phyloP scores from a whole-genome alignment of 2,113 vertebrate species.

The Vulpes lagopus region DNA sequence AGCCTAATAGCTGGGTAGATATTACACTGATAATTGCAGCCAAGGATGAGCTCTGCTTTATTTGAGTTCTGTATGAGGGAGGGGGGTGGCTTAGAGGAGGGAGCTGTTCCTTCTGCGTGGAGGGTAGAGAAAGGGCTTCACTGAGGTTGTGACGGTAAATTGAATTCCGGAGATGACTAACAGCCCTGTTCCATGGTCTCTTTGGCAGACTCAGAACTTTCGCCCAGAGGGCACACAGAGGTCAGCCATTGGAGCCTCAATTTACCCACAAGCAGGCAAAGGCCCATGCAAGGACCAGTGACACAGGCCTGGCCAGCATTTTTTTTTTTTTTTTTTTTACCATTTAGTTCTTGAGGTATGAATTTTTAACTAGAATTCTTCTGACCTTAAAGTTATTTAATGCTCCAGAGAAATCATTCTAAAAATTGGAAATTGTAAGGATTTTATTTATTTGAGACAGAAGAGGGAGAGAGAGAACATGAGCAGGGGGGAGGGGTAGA shows the following conservation, averaged over 20 bases:
- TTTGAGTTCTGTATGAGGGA: neutral
- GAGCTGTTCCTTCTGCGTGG: neutral
- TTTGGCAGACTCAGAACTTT: neutral
- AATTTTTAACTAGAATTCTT: neutral
- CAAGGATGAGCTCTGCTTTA: neutral
- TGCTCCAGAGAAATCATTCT: slow-evolving; percentile 6
- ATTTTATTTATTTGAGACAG: too few species aligned
- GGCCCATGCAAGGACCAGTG: accelerated
- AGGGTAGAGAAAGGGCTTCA: neutral
- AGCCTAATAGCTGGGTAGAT: neutral
- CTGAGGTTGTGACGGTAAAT: neutral
- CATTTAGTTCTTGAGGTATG: neutral
- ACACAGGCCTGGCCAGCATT: neutral
- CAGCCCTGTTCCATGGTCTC: neutral
- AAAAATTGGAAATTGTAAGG: neutral
- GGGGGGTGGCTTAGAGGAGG: neutral
- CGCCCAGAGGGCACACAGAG: neutral
- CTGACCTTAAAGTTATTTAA: neutral
- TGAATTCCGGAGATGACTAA: neutral
- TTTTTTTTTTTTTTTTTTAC: neutral
- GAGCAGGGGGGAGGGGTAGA: too few species aligned
- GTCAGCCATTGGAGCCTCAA: neutral
- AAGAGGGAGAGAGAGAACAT: too few species aligned
- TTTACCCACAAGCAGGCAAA: neutral
- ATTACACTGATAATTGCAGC: neutral